Evolutionary conservation across 2,888 invertebrate species (phyloP).

Genomic region (Athalia cordata): DNA sequence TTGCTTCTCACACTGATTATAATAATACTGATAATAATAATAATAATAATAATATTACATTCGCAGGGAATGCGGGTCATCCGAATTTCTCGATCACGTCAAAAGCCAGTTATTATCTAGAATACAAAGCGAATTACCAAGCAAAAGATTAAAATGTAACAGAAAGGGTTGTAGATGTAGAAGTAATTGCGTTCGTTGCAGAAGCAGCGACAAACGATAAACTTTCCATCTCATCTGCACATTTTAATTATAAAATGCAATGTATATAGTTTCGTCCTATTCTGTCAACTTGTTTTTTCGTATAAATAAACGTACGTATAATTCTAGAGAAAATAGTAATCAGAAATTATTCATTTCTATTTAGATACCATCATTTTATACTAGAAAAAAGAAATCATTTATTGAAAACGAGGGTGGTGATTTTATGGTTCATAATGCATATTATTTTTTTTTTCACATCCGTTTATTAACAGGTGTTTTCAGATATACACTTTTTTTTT

Average conservation of each 20-base stretch:
- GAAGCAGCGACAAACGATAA: conserved; percentile 35
- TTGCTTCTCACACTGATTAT: neutral
- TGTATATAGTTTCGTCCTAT: neutral
- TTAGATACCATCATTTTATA: neutral
- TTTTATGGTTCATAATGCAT: neutral
- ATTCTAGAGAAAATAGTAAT: neutral
- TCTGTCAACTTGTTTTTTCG: too few relatives aligned
- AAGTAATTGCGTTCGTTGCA: conserved; percentile 48
- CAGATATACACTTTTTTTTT: conserved; percentile 5
- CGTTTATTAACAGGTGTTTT: conserved; percentile 23
- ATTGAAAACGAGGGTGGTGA: neutral
- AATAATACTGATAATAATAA: neutral
- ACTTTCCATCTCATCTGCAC: neutral
- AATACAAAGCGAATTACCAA: conserved; percentile 54
- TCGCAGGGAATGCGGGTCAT: conserved; percentile 24
- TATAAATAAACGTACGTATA: too few relatives aligned
- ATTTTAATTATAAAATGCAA: neutral
- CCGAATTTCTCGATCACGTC: conserved; percentile 25
- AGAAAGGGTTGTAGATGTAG: conserved; percentile 44
- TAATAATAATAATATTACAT: neutral
- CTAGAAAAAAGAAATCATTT: neutral
- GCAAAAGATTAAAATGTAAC: conserved; percentile 31
- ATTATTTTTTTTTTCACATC: neutral
- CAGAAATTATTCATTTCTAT: neutral
- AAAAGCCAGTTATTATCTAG: conserved; percentile 35